These are phyloP conservation scores for Oscheius sp. DNA, from an alignment of 2,888 invertebrate species.

Conservation along the genomic window DNA sequence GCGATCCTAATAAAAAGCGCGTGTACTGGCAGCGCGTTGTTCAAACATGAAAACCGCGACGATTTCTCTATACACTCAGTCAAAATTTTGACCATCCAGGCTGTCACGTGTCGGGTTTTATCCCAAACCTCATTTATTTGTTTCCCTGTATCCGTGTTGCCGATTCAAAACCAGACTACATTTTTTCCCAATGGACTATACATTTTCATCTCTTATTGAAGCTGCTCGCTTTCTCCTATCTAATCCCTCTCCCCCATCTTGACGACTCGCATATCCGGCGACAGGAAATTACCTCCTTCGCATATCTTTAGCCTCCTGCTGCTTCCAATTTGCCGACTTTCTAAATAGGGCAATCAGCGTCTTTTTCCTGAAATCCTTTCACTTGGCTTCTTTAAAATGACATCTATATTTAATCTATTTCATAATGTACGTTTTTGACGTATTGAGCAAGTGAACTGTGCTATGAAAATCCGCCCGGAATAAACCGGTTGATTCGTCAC, in stretches of 20 bases:
- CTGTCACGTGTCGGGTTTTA: slow-evolving; percentile 13
- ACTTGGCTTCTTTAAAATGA: too few relatives aligned
- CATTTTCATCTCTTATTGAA: too few relatives aligned
- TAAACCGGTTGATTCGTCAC: slow-evolving; percentile 11
- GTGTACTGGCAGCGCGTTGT: slow-evolving; percentile 33
- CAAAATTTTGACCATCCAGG: slow-evolving; percentile 24
- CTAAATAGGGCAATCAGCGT: too few relatives aligned
- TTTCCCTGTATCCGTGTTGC: too few relatives aligned
- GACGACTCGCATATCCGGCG: not conserved
- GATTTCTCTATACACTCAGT: slow-evolving; percentile 21
- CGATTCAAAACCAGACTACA: too few relatives aligned
- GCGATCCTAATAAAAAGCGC: slow-evolving; percentile 13
- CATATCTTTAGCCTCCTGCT: too few relatives aligned
- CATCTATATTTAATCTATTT: too few relatives aligned
- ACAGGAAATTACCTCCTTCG: not conserved
- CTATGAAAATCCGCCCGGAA: not conserved
- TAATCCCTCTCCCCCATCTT: not conserved
- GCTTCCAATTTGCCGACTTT: too few relatives aligned
- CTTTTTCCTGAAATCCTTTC: too few relatives aligned
- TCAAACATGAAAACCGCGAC: slow-evolving; percentile 24
- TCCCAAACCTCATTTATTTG: not conserved
- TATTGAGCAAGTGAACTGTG: too few relatives aligned
- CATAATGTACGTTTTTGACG: too few relatives aligned
- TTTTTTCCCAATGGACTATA: too few relatives aligned
- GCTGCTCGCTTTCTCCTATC: not conserved